These are phyloP conservation scores for Meghimatium bilineatum DNA, from an alignment of 2,888 invertebrate genomes.

Conservation along the genomic window DNA sequence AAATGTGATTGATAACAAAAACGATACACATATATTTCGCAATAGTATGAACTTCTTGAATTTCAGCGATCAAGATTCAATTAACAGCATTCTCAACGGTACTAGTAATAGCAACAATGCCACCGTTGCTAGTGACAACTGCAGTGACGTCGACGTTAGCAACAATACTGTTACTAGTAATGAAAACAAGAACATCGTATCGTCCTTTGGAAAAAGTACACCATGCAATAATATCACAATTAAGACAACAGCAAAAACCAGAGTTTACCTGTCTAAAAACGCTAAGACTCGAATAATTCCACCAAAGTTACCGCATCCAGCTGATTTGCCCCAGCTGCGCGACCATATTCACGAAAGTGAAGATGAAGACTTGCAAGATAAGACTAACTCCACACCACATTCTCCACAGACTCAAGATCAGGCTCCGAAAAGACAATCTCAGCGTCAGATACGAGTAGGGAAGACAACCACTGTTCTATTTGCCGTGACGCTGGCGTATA, in stretches of 20 bases:
- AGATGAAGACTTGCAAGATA: neutral
- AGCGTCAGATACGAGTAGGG: slow-evolving; percentile 62
- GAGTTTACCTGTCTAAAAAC: slow-evolving; percentile 11
- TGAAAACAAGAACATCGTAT: neutral
- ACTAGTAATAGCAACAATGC: neutral
- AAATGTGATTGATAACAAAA: neutral
- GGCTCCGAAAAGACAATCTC: neutral
- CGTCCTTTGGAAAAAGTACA: too few species aligned
- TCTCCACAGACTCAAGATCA: slow-evolving; percentile 7
- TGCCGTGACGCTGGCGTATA: slow-evolving; percentile 69
- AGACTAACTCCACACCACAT: neutral
- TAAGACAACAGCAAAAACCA: slow-evolving; percentile 2
- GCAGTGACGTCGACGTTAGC: neutral
- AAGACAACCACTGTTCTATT: slow-evolving; percentile 70
- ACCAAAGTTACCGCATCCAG: neutral
- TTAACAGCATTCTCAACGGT: neutral
- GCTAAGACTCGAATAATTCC: neutral
- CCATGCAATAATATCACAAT: neutral
- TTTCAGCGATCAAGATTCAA: neutral
- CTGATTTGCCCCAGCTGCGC: neutral
- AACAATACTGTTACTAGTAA: neutral
- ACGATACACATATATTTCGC: neutral
- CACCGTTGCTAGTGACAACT: neutral
- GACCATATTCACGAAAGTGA: slow-evolving; percentile 9
- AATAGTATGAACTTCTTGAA: neutral